Conservation (phyloP, 2,113 vertebrate genomes). For the Neotoma lepida region DNA sequence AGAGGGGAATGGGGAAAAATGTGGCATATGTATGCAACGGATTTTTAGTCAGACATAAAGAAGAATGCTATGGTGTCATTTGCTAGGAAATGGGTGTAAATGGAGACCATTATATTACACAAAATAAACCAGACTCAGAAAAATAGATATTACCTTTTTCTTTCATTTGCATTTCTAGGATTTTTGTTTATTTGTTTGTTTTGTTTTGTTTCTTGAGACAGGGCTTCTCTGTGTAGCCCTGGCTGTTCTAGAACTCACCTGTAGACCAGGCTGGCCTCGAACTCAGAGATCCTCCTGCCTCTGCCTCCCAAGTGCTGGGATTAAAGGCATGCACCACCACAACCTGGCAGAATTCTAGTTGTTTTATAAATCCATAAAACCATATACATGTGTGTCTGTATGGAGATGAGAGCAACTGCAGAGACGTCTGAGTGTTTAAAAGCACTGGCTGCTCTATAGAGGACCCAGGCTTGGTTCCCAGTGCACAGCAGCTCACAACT, state of each 20-base stretch:
- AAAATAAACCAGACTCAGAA: background rate
- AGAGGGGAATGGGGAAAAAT: background rate
- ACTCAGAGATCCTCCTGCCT: background rate
- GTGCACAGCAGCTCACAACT: background rate
- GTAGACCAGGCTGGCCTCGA: background rate
- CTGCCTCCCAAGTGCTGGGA: background rate
- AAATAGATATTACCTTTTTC: background rate
- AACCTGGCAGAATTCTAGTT: background rate
- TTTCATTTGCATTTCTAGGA: background rate
- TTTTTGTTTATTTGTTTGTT: background rate
- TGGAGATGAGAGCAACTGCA: background rate
- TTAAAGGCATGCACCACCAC: background rate
- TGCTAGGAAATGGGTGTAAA: background rate
- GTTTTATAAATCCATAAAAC: background rate
- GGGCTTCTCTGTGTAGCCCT: background rate
- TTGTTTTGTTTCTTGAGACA: background rate
- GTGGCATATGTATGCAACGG: background rate
- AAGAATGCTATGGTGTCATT: background rate
- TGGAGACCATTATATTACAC: background rate
- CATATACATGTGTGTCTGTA: background rate
- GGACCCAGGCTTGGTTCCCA: background rate
- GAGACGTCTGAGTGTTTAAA: too few relatives aligned
- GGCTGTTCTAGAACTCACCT: background rate
- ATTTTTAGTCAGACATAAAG: background rate
- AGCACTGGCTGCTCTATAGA: background rate